Percentiles rank a stretch among this genome's conserved stretches.
Conservation (phyloP, 2,113 vertebrate species). For the Manacus vitellinus region DNA sequence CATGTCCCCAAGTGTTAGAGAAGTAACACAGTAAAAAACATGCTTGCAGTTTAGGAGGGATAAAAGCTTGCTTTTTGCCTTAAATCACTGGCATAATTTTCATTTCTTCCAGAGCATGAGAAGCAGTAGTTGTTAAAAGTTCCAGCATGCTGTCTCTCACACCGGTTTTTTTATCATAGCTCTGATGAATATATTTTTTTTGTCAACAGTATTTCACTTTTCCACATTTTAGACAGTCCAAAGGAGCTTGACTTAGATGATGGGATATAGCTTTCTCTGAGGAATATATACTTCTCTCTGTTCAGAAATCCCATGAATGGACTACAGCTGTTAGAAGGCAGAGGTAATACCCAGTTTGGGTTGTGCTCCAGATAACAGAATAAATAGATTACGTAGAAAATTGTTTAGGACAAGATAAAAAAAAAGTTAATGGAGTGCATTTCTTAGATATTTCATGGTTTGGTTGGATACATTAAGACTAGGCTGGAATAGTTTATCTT, state of each 20-base stretch:
- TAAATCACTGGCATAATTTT: not conserved
- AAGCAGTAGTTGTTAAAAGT: not conserved
- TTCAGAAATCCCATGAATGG: not conserved
- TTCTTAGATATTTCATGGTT: not conserved
- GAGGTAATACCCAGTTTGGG: not conserved
- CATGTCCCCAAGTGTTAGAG: not conserved
- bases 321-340: not conserved
- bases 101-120: not conserved
- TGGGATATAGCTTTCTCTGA: not conserved
- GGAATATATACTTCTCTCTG: not conserved
- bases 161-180: not conserved
- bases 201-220: not conserved
- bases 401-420: not conserved
- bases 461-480: not conserved
- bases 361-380: not conserved
- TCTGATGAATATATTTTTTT: not conserved
- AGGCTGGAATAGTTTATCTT: not conserved
- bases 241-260: not conserved
- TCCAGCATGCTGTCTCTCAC: not conserved
- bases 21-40: not conserved
- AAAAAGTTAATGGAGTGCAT: rapidly evolving
- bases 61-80: not conserved
- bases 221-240: not conserved
- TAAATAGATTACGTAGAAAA: not conserved
- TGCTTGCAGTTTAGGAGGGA: not conserved